Conservation (phyloP, 2,113 vertebrate species). For the Nothocercus julius region DNA sequence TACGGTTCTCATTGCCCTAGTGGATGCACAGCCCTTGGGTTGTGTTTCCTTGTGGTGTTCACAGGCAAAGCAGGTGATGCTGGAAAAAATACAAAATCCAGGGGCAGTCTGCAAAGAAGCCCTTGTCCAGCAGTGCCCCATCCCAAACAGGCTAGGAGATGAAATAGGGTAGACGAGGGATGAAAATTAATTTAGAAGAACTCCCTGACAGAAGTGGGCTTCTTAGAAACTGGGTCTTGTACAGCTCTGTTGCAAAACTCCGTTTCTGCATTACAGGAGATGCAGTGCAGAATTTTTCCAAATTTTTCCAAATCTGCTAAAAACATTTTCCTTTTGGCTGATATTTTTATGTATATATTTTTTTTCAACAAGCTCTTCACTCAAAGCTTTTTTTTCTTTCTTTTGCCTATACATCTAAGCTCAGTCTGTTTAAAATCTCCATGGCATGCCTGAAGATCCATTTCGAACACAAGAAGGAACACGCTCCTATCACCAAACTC, state of each 20-base stretch:
- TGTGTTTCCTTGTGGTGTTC: fast-evolving
- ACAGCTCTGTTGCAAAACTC: background rate
- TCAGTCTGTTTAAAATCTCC: background rate
- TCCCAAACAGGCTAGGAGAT: background rate
- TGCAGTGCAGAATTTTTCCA: background rate
- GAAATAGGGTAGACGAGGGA: background rate
- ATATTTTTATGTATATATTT: background rate
- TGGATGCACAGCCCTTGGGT: background rate
- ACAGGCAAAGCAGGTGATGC: background rate
- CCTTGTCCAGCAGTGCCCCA: fast-evolving
- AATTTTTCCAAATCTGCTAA: background rate
- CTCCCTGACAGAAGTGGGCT: background rate
- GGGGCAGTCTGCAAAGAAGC: background rate
- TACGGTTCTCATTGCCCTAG: background rate
- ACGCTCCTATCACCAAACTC: background rate
- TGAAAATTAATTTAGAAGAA: background rate
- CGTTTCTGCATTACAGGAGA: background rate
- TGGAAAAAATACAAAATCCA: background rate
- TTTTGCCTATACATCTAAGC: background rate
- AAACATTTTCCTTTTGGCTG: background rate
- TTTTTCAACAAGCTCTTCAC: background rate
- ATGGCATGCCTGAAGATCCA: background rate
- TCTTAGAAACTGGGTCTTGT: background rate
- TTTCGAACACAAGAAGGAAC: background rate
- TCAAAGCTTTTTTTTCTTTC: background rate